phyloP scores from a whole-genome alignment of 2,888 invertebrate genomes.

The Erebia ligea region DNA sequence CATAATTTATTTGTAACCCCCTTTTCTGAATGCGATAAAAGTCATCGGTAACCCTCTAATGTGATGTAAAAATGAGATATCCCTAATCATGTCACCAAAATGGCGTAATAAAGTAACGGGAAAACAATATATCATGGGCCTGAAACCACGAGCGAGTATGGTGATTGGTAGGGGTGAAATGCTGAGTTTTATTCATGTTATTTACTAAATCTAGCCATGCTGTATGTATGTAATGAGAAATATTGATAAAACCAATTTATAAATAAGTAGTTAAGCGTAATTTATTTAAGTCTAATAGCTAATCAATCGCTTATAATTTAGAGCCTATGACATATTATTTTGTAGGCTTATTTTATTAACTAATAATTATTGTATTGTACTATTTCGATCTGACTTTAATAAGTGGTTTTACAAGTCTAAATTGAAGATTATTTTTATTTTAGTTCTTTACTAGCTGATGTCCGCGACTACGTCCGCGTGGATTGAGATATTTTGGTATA shows the following conservation, averaged over 20 bases:
- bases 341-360: too few species aligned
- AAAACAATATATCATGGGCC: slow-evolving; percentile 1
- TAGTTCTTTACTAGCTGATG: background rate
- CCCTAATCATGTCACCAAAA: slow-evolving; percentile 8
- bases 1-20: background rate
- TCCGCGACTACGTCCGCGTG: too few species aligned
- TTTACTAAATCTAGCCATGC: background rate
- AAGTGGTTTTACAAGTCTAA: too few species aligned
- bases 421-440: background rate
- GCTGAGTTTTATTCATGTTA: background rate
- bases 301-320: too few species aligned
- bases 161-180: background rate
- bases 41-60: slow-evolving; percentile 3
- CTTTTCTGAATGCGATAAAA: background rate
- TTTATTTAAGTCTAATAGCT: too few species aligned
- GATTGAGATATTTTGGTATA: too few species aligned
- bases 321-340: too few species aligned
- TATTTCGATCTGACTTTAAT: too few species aligned
- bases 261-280: too few species aligned
- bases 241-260: too few species aligned
- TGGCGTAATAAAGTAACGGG: slow-evolving; percentile 3
- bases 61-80: slow-evolving; percentile 13
- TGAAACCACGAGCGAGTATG: slow-evolving; percentile 2
- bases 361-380: too few species aligned
- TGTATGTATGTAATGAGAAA: background rate